Conservation (phyloP, 2,113 vertebrate genomes). For the Ciconia boyciana region DNA sequence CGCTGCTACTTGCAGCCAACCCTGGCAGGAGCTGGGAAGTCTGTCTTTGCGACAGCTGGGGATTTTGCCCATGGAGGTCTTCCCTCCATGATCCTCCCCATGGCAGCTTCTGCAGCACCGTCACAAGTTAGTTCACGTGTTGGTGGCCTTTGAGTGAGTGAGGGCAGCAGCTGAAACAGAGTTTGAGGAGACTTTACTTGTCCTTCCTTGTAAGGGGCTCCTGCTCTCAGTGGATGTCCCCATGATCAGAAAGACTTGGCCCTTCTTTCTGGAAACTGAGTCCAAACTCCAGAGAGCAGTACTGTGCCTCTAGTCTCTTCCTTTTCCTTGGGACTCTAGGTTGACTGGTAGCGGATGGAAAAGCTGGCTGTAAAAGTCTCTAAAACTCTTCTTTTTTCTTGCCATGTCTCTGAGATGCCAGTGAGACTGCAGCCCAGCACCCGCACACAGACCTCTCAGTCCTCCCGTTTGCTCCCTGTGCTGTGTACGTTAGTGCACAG, state of each 20-base stretch:
- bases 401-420: fast-evolving
- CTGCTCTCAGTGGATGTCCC: background rate
- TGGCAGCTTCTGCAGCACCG: background rate
- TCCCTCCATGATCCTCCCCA: background rate
- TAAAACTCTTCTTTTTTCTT: background rate
- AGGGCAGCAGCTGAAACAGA: background rate
- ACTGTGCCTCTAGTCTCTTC: background rate
- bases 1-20: background rate
- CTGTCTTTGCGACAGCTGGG: background rate
- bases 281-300: background rate
- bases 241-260: background rate
- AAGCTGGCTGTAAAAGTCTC: background rate
- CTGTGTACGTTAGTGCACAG: fast-evolving
- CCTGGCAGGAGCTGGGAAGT: background rate
- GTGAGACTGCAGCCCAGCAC: background rate
- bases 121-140: background rate
- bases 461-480: fast-evolving
- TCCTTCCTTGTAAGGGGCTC: background rate
- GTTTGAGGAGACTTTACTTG: background rate
- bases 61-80: background rate
- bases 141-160: background rate
- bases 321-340: background rate
- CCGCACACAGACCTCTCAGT: background rate
- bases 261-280: background rate
- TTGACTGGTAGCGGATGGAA: background rate